Conservation (phyloP, 2,113 vertebrate genomes). For the Gila orcuttii region DNA sequence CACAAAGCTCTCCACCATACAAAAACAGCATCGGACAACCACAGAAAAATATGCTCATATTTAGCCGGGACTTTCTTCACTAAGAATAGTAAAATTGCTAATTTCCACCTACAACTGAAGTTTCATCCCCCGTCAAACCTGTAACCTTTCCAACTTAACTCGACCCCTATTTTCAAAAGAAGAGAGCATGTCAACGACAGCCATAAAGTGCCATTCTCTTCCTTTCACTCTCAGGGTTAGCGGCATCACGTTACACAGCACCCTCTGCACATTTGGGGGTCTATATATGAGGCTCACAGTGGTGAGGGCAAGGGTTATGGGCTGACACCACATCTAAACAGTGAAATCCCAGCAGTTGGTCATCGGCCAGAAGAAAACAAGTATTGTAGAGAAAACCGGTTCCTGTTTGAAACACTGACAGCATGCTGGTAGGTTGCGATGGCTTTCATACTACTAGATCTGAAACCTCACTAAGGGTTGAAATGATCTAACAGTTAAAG, state of each 20-base stretch:
- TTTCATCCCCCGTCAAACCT: background rate
- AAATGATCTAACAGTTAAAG: background rate
- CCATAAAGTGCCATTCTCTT: constrained; percentile 37
- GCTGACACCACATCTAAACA: constrained; percentile 63
- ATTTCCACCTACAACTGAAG: background rate
- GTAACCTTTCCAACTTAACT: background rate
- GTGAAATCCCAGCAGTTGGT: constrained; percentile 64
- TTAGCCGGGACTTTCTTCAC: background rate
- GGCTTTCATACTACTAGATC: background rate
- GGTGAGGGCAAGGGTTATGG: constrained; percentile 31
- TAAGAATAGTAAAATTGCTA: background rate
- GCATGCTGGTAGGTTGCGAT: background rate
- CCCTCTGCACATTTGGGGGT: constrained; percentile 6
- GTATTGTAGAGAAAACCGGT: background rate
- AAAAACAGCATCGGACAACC: background rate
- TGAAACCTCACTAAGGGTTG: background rate
- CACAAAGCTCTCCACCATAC: background rate
- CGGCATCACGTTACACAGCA: constrained; percentile 65
- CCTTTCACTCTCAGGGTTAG: constrained; percentile 42
- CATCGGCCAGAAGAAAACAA: background rate
- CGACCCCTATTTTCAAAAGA: background rate
- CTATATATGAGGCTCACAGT: constrained; percentile 34
- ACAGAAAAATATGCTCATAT: background rate
- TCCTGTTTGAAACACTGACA: background rate
- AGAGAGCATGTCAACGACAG: constrained; percentile 36